Base-by-base conservation (phyloP, 2,113 vertebrate species). In the Coptodon bakossiorum region DNA sequence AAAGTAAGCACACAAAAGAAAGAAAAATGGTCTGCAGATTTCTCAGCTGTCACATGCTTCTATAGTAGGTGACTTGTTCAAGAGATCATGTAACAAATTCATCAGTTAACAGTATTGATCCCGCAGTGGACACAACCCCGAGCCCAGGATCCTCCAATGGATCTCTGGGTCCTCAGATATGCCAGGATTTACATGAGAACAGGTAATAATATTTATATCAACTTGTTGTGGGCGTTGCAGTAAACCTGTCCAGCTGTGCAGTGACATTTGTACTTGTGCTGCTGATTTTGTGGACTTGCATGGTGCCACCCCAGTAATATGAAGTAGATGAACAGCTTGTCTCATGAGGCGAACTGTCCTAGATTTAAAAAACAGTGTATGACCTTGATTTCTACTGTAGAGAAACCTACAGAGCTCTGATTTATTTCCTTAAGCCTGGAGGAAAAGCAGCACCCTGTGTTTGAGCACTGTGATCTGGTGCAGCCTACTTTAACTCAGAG, bases 301-400 rank as follows among this genome's bases (percentile, higher is more conserved):
- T 66, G 43, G 43, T 56, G 81, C 86, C 83, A 29, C 84, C 54
- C 50, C 19, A 22, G 27, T 83, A 81, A 83, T 43, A 2, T 6
- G 84, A 89, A 52, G 57, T 48, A 53, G 83, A 89, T 82, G 88
- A 90, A 27, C 86, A 83, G 85, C 85, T 85, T 19, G 87, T 91
- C 94, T 87, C 90, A 36, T 53, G 91, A 88, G 93, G 90, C 27
- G 89, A 90, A 57, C 73, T 80, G 94, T 91, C 94, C 94, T 24
- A 94, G 92, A 92, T 95, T 94, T 84, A 54, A 82, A 89, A 92
- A 86, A 90, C 87, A 61, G 89, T 59, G 82, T 13, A 11, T 90
- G 93, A 92, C 94, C 93, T 95, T 95, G 93, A 92, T 94, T 93
- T 84, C 59, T 83, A 45, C 66, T 48, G 88, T 63, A 85, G 86